A percentile compares a stretch with the other conserved stretches of the same genome.
Conservation (phyloP, 92 coral and sea anemone genomes). For the Phymanthus crucifer region DNA sequence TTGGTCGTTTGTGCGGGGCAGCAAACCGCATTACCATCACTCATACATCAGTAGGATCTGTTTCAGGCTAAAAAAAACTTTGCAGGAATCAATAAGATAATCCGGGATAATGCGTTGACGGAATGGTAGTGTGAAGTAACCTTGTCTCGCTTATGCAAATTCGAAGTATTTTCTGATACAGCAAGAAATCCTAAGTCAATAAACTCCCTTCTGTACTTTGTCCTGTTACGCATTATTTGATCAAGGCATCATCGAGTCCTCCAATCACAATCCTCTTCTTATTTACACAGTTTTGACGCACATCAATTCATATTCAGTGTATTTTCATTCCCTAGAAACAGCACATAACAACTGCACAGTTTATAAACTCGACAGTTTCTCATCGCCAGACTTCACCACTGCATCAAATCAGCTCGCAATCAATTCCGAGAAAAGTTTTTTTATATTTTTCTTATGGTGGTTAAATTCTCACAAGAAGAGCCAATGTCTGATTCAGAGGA, state of each 20-base stretch:
- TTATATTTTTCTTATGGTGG: constrained; percentile 16
- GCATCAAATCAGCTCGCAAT: not conserved
- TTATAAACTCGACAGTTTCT: constrained; percentile 5
- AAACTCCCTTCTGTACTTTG: constrained; percentile 5
- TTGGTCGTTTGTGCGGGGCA: not conserved
- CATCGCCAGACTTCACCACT: not conserved
- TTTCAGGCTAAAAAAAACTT: not conserved
- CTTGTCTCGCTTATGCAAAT: constrained; percentile 29
- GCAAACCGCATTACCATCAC: not conserved
- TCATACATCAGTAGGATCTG: not conserved
- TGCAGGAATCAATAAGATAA: not conserved
- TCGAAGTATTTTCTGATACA: not conserved
- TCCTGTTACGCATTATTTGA: constrained; percentile 33
- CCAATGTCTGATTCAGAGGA: constrained; percentile 94
- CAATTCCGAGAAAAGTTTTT: not conserved
- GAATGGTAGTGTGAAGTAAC: not conserved
- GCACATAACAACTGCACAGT: constrained; percentile 23
- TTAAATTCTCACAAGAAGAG: constrained; percentile 27
- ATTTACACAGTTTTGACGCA: constrained; percentile 34
- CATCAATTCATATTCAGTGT: constrained; percentile 19
- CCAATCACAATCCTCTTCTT: constrained; percentile 29
- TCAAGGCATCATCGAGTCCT: constrained; percentile 4
- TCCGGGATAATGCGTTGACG: not conserved
- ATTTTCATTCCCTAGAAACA: constrained; percentile 38
- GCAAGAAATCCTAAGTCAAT: constrained; percentile 19